These are phyloP conservation scores for Drosophila atripex DNA, from an alignment of 2,888 invertebrate genomes.

Conservation along the genomic window DNA sequence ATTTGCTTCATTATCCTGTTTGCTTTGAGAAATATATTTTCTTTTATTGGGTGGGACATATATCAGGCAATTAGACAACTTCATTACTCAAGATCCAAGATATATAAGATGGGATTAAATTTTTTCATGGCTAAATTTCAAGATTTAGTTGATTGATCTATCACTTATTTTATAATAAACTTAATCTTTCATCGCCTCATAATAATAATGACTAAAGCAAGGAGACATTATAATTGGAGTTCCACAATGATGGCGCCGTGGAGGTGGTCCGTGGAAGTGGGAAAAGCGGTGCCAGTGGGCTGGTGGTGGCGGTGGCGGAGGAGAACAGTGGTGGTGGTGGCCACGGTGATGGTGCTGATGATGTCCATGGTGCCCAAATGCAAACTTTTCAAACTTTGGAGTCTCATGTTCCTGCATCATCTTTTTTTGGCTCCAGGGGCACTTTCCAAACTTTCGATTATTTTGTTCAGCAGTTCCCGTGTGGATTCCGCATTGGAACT, in stretches of 20 bases:
- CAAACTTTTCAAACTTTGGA: slow-evolving; percentile 1
- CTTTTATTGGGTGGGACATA: too few species aligned
- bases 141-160: not conserved
- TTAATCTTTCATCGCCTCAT: slow-evolving; percentile 26
- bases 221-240: slow-evolving; percentile 5
- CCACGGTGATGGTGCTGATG: slow-evolving; percentile 7
- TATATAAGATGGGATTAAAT: not conserved
- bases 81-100: not conserved
- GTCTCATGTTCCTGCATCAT: slow-evolving; percentile 4
- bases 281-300: slow-evolving; percentile 6
- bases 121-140: not conserved
- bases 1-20: not conserved
- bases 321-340: slow-evolving; percentile 4
- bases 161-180: not conserved
- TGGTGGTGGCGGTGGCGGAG: slow-evolving; percentile 1
- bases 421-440: not conserved
- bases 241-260: slow-evolving; percentile 14
- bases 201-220: slow-evolving; percentile 26
- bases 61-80: too few species aligned
- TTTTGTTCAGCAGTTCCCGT: slow-evolving; percentile 1
- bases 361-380: not conserved
- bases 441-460: slow-evolving; percentile 9
- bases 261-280: slow-evolving; percentile 4
- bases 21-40: not conserved
- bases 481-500: not conserved